A percentile compares a stretch with the other conserved stretches of the same genome.
Conservation (phyloP, 2,888 invertebrate genomes). For the Megaustenia siamemsis region DNA sequence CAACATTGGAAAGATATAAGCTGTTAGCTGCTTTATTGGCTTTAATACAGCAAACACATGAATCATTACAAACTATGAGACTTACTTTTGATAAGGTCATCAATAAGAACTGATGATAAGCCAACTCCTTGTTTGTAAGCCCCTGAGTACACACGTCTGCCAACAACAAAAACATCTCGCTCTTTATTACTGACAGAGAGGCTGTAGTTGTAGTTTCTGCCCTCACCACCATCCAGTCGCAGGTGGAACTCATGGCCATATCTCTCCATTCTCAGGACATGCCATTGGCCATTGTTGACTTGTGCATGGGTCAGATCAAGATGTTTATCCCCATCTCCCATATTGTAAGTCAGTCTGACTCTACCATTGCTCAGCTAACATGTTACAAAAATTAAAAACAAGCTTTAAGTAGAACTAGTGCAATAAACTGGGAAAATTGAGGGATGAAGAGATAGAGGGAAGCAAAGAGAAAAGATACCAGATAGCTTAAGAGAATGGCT, state of each 20-base stretch:
- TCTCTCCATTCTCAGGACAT: conserved; percentile 93
- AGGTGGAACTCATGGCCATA: conserved; percentile 95
- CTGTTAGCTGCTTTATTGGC: too few species aligned
- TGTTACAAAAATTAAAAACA: not conserved
- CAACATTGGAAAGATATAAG: too few species aligned
- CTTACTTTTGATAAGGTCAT: conserved; percentile 56
- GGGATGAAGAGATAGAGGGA: too few species aligned
- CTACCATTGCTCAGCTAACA: conserved; percentile 91
- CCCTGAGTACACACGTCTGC: conserved; percentile 44
- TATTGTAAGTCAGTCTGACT: conserved; percentile 93
- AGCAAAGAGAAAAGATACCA: too few species aligned
- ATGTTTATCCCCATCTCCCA: conserved; percentile 89
- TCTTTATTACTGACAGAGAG: conserved; percentile 46
- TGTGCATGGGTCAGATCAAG: conserved; percentile 90
- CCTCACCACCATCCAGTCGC: conserved; percentile 96
- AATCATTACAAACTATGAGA: not conserved
- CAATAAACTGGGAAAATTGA: too few species aligned
- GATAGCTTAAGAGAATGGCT: too few species aligned
- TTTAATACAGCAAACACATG: too few species aligned
- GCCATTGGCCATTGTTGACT: conserved; percentile 98
- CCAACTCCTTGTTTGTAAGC: conserved; percentile 44
- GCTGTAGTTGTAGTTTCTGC: conserved; percentile 80
- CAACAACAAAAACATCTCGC: conserved; percentile 39
- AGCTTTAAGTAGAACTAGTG: not conserved
- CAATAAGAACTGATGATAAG: conserved; percentile 41